Evolutionary conservation across 2,797 vertebrate species (phyloP).

Genomic region (Gadopsis marmoratus): DNA sequence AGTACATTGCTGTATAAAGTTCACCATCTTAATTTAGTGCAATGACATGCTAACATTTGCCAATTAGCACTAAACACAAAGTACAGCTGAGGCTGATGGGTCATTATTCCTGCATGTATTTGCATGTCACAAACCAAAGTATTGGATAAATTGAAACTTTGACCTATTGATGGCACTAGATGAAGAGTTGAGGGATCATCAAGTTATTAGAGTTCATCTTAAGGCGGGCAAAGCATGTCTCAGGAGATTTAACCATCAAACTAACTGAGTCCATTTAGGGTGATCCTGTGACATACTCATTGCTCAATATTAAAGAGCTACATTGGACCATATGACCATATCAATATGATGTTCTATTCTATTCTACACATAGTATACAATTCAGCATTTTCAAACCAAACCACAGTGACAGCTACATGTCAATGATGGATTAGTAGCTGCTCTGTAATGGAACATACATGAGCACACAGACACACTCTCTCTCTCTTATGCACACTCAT

Average conservation of each 20-base stretch:
- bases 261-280: not conserved
- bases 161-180: not conserved
- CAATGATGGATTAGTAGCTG: conserved; percentile 62
- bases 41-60: not conserved
- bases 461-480: conserved; percentile 1
- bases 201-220: not conserved
- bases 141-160: not conserved
- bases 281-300: not conserved
- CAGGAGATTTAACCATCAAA: conserved; percentile 16
- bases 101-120: conserved; percentile 1
- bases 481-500: conserved; percentile 34
- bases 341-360: not conserved
- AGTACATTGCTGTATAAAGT: not conserved
- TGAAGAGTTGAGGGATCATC: not conserved
- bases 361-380: not conserved
- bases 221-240: not conserved
- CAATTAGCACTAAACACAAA: not conserved
- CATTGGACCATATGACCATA: not conserved
- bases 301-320: not conserved
- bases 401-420: conserved; percentile 42
- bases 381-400: conserved; percentile 23
- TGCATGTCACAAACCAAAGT: not conserved
- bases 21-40: not conserved
- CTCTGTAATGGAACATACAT: conserved; percentile 52
- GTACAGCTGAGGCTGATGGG: not conserved